Conservation (phyloP, 2,888 invertebrate genomes). For the Iphiclides podalirius region DNA sequence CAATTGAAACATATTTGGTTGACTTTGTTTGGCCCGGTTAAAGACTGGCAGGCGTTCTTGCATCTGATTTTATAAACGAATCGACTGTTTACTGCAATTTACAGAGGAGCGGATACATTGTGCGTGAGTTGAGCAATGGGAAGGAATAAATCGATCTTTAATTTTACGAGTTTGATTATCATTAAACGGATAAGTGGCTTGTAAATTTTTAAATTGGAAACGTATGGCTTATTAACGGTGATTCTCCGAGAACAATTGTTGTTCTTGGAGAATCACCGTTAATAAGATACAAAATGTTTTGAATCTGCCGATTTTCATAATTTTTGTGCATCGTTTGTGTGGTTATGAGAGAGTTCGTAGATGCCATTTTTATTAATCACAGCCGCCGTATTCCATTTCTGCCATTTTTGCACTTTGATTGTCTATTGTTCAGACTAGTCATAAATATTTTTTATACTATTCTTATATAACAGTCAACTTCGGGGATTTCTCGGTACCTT, state of each 20-base stretch:
- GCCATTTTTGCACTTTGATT: background rate
- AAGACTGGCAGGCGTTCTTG: too few relatives aligned
- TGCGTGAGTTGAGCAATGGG: conserved; percentile 6
- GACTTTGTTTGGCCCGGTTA: too few relatives aligned
- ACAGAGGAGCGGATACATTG: background rate
- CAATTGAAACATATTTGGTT: too few relatives aligned
- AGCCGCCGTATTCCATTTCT: background rate
- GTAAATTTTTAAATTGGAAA: background rate
- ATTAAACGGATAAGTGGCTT: background rate
- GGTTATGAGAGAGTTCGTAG: background rate
- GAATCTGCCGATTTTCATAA: background rate
- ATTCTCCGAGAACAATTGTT: background rate
- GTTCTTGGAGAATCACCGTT: too few relatives aligned
- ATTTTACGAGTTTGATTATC: conserved; percentile 7
- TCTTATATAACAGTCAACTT: too few relatives aligned
- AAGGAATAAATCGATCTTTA: background rate
- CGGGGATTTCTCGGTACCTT: too few relatives aligned
- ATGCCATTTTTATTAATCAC: background rate
- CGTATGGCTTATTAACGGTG: background rate
- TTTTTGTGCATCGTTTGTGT: too few relatives aligned
- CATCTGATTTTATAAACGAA: background rate
- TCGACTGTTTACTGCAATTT: background rate
- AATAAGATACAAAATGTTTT: too few relatives aligned
- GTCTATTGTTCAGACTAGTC: background rate
- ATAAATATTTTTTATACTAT: background rate